Evolutionary conservation across 2,888 invertebrate species (phyloP).

Genomic region (Tenthredo distinguenda): DNA sequence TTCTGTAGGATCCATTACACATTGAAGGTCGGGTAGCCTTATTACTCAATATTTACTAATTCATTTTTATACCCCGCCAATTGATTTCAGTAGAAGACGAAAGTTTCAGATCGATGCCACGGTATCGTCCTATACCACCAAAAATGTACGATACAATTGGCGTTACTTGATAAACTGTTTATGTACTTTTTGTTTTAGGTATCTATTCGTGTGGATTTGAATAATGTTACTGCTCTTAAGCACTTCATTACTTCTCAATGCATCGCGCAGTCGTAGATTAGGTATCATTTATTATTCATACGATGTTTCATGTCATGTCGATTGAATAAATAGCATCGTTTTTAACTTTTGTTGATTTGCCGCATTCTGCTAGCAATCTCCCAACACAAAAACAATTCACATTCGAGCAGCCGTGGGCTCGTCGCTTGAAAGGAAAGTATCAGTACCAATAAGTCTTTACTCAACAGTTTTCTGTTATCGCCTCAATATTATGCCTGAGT

Average conservation of each 20-base stretch:
- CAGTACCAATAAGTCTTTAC: constrained; percentile 73
- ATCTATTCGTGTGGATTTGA: constrained; percentile 44
- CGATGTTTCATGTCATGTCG: constrained; percentile 16
- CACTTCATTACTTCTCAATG: constrained; percentile 30
- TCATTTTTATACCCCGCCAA: constrained; percentile 21
- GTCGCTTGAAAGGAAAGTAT: constrained; percentile 77
- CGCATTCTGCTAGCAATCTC: constrained; percentile 71
- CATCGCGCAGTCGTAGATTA: constrained; percentile 41
- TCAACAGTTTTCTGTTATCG: constrained; percentile 54
- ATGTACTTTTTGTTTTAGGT: constrained; percentile 23
- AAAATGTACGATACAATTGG: constrained; percentile 45
- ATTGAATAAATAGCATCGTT: constrained; percentile 60
- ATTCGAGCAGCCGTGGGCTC: constrained; percentile 75
- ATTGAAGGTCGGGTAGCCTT: neutral
- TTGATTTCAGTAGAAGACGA: constrained; percentile 28
- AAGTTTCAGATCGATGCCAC: constrained; percentile 11
- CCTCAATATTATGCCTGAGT: constrained; percentile 24
- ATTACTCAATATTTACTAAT: constrained; percentile 35
- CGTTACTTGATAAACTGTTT: constrained; percentile 33
- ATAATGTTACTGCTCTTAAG: constrained; percentile 26
- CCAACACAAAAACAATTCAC: constrained; percentile 76
- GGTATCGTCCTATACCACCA: constrained; percentile 31
- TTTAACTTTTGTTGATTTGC: constrained; percentile 68
- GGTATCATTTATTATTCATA: constrained; percentile 35
- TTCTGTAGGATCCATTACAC: constrained; percentile 29